Base-by-base conservation (phyloP, 2,797 vertebrate genomes). In the Diplodus sargus region DNA sequence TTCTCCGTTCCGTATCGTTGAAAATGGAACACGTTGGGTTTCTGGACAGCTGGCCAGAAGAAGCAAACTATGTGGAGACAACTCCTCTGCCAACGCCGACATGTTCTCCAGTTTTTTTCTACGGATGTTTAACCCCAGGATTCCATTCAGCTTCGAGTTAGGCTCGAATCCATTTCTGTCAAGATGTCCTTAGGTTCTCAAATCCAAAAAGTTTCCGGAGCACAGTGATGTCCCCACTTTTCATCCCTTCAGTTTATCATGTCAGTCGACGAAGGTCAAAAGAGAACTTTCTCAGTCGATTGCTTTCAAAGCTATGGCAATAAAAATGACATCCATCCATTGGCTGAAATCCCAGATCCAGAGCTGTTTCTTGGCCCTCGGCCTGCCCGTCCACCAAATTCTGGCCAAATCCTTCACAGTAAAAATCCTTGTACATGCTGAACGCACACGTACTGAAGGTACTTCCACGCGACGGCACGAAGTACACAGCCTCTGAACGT, bases 271-370 rank as follows among this genome's bases (percentile, higher is more conserved):
- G 22, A 74, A 42, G 17, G 30, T 34, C 4, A 10, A 66, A 45
- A 51, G 18, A 42, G 25, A 60, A 56, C 4, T 13, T 2, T 77
- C 16, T 22, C 49, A 66, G 30, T 62, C 47, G 58, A 28, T 62
- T 28, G 51, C 18, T 62, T 69, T 68, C 20, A 70, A 43, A 28
- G 59, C 54, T 43, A 59, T 25, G 49, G 23, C 51, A 11, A 18
- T 61, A 52, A 74, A 76, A 70, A 73, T 43, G 20, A 73, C 3
- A 23, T 64, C 68, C n/a, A 64, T 70, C 30, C 54, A 10, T n/a
- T 78, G 60, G 77, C 70, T 30, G 43, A 58, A 59, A 43, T 81
- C 71, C 68, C 64, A 60, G 28, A 77, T 74, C 34, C 45, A 65
- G 49, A 54, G 80, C 52, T 67, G 42, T 51, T 74, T 74, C 52